Conservation (phyloP, 2,113 vertebrate genomes). For the human (Homo sapiens) region GRCh38 chr9:126097001-126097500, state of each 20-base stretch:
- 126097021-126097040: not conserved
- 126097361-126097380: not conserved
- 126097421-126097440: not conserved
- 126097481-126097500: not conserved
- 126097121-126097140: fast-evolving
- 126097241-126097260: not conserved
- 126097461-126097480: not conserved
- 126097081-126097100: fast-evolving
- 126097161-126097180: not conserved
- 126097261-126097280: fast-evolving
- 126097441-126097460: not conserved
- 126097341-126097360: not conserved
- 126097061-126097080: not conserved
- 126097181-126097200: fast-evolving
- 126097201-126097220: fast-evolving
- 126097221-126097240: not conserved
- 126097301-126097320: too few relatives aligned
- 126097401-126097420: not conserved
- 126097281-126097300: too few relatives aligned
- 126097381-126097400: not conserved
- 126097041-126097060: not conserved
- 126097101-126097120: not conserved
- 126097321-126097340: not conserved
- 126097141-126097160: fast-evolving
- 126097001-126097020: fast-evolving